phyloP scores from a whole-genome alignment of 2,888 invertebrate species.

The Caenorhabditis parvicauda region DNA sequence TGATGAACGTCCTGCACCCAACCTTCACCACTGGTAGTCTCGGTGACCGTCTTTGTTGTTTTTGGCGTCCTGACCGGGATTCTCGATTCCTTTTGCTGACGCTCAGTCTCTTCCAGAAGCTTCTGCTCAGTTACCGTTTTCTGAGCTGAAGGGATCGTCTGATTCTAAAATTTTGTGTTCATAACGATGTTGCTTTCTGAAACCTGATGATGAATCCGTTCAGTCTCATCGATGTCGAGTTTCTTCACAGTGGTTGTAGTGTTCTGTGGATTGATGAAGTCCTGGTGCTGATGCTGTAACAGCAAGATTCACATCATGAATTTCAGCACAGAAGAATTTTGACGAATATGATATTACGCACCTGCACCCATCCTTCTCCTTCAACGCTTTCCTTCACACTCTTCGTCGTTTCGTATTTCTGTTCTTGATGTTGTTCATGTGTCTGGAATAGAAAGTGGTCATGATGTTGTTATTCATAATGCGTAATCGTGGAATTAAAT shows the following conservation, averaged over 20 bases:
- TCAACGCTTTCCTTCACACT: constrained; percentile 3
- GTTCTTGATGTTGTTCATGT: constrained; percentile 20
- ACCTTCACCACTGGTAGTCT: constrained; percentile 29
- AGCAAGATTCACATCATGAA: too few relatives aligned
- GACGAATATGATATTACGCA: too few relatives aligned
- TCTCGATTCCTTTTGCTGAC: constrained; percentile 14
- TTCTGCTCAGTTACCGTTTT: constrained; percentile 9
- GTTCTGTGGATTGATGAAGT: constrained; percentile 19
- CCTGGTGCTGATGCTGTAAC: constrained; percentile 26
- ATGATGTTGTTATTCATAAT: too few relatives aligned
- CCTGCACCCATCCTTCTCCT: constrained; percentile 22
- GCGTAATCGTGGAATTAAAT: too few relatives aligned
- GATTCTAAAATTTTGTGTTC: background rate
- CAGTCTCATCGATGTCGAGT: constrained; percentile 18
- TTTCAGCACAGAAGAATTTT: too few relatives aligned
- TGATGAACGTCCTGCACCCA: constrained; percentile 24
- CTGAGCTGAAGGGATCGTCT: constrained; percentile 5
- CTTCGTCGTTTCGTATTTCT: constrained; percentile 19
- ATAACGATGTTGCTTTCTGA: constrained; percentile 7
- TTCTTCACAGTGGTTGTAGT: constrained; percentile 23
- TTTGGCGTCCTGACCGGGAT: constrained; percentile 26
- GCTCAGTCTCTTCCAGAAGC: constrained; percentile 8
- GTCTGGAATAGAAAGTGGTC: constrained; percentile 14
- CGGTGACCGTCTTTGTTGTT: constrained; percentile 16
- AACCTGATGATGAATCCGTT: constrained; percentile 16